Conservation (phyloP, 2,888 invertebrate genomes). For the Cerastis leucographa region DNA sequence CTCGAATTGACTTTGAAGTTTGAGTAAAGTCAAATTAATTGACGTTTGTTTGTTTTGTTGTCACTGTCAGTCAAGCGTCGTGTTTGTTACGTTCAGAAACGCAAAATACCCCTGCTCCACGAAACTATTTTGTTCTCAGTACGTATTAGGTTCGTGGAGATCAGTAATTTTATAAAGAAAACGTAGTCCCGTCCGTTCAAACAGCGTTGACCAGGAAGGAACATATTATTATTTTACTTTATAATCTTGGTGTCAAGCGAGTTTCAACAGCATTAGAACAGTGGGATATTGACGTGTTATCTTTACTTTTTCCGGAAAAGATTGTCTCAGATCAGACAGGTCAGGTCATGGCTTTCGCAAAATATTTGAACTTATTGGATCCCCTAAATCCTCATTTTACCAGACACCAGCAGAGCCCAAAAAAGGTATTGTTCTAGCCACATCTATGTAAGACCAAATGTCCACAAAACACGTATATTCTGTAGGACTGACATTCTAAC, state of each 20-base stretch:
- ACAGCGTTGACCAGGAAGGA: no score
- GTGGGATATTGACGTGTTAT: no score
- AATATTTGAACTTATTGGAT: no score
- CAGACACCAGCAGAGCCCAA: no score
- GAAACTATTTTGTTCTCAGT: neutral
- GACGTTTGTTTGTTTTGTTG: slow-evolving; percentile 11
- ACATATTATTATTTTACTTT: no score
- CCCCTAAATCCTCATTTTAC: neutral
- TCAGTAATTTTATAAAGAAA: neutral
- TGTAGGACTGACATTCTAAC: neutral
- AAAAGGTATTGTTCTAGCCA: no score
- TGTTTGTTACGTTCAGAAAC: slow-evolving; percentile 41
- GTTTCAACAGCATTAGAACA: no score
- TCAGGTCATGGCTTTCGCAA: neutral
- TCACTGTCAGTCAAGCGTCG: neutral
- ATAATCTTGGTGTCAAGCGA: no score
- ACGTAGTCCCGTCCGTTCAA: no score
- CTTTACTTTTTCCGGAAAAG: neutral
- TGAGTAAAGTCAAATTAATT: slow-evolving; percentile 33
- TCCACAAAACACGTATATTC: neutral
- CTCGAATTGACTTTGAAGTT: slow-evolving; percentile 36
- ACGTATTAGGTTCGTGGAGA: neutral
- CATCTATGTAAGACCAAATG: neutral
- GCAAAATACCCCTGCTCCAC: neutral
- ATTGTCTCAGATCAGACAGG: neutral